Base-by-base conservation (phyloP, 2,113 vertebrate genomes). In the Eudorcas thomsonii region DNA sequence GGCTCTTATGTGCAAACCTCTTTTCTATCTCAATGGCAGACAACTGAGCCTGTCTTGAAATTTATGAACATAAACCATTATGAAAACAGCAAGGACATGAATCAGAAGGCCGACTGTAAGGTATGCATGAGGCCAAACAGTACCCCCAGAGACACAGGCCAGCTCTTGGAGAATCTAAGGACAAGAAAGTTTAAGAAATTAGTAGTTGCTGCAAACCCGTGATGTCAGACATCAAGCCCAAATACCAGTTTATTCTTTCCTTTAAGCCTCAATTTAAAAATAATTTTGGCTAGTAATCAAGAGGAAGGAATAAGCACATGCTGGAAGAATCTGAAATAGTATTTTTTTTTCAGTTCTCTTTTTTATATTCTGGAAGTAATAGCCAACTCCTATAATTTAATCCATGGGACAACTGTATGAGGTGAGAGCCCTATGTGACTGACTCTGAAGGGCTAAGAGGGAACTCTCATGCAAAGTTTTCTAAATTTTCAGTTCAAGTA, bases 111-210 rank as follows among this genome's bases (percentile, higher is more conserved):
- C 17, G 1, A 4, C 2, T 57, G 2, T 5, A 33, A 2, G 33
- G 2, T 39, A 14, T 17, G 5, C 45, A 5, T 30, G 39, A 96
- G 14, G 62, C 48, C 39, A 91, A 19, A 7, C 2, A 71, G 2
- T 17, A 1, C 17, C 5, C 30, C 14, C 2, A 64, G 39, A 59
- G 48, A 71, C 60, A 90, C 1, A 17, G 52, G 7, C 28, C 30
- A 62, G 3, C 19, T 94, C 43, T 33, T 52, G 15, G 30, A 85
- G 21, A 77, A 81, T 64, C 14, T 50, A 5, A 57, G 62, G 10
- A 30, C 11, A 74, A 96, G 39, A 96, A 93, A 59, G 15, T 88
- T 85, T 88, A 94, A 93, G 28, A 80, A 64, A 80, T 64, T 52
- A 55, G 55, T 2, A 71, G 10, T 60, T 78, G 82, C 8, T 52